Percentiles rank a stretch among this genome's conserved stretches.
Conservation (phyloP, 1,140 invertebrate species). For the Megathymus violae region DNA sequence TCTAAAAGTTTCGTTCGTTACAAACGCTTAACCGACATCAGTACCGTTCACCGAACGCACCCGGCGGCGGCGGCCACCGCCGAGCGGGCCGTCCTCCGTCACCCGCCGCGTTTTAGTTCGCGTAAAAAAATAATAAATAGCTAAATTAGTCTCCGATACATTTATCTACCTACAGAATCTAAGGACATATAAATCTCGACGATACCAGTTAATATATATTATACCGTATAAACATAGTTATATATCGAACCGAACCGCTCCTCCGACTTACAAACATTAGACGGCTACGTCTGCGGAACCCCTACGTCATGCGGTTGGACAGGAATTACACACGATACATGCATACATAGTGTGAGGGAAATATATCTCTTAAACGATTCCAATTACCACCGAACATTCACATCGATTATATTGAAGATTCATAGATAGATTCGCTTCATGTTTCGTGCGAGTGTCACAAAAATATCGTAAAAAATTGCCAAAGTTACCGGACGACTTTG, state of each 20-base stretch:
- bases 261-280: too few species aligned
- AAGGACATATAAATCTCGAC: conserved; percentile 31
- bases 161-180: conserved; percentile 42
- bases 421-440: too few species aligned
- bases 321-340: background rate
- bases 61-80: conserved; percentile 30
- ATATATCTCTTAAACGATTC: background rate
- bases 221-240: conserved; percentile 15
- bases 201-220: conserved; percentile 23
- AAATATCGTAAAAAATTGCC: background rate
- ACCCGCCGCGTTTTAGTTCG: conserved; percentile 36
- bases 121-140: conserved; percentile 52
- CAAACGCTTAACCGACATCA: conserved; percentile 20
- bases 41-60: conserved; percentile 19
- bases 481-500: background rate
- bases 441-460: background rate
- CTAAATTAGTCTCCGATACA: conserved; percentile 33
- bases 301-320: background rate
- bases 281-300: too few species aligned
- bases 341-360: too few species aligned
- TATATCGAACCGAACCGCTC: background rate
- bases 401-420: too few species aligned
- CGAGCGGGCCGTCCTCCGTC: conserved; percentile 37
- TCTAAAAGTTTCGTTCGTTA: too few species aligned
- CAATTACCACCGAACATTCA: too few species aligned